These are phyloP conservation scores for Amaurobius ferox DNA, from an alignment of 2,888 invertebrate species.

Conservation along the genomic window DNA sequence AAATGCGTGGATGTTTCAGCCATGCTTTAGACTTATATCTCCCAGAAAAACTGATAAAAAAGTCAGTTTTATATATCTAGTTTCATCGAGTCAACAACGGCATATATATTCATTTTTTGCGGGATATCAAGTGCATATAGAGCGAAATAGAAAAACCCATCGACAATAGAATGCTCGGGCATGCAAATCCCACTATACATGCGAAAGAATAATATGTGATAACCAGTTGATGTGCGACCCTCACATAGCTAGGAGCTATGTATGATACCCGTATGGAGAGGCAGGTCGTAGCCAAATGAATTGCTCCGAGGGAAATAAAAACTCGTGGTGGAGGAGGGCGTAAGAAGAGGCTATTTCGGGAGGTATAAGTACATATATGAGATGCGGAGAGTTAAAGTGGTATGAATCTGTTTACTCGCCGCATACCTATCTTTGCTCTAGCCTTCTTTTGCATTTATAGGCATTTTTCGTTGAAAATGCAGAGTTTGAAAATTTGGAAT, in stretches of 20 bases:
- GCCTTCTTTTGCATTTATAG: conserved; percentile 6
- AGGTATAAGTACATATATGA: conserved; percentile 16
- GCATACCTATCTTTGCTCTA: neutral
- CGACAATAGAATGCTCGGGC: conserved; percentile 33
- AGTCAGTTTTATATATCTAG: conserved; percentile 14
- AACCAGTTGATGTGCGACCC: conserved; percentile 61
- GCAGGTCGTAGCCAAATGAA: conserved; percentile 49
- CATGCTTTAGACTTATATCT: conserved; percentile 10
- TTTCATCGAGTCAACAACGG: conserved; percentile 57
- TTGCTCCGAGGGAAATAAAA: conserved; percentile 43
- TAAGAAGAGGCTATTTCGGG: conserved; percentile 6
- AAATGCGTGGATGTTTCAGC: conserved; percentile 12
- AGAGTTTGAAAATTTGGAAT: too few species aligned
- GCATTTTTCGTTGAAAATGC: too few species aligned
- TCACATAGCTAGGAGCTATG: conserved; percentile 27
- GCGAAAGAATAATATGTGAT: conserved; percentile 66
- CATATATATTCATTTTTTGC: conserved; percentile 24
- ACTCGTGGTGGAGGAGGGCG: conserved; percentile 8
- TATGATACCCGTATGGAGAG: neutral
- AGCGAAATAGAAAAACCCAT: conserved; percentile 20
- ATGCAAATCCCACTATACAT: conserved; percentile 62
- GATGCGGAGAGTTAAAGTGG: conserved; percentile 39
- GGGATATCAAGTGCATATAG: conserved; percentile 48
- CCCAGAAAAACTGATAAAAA: neutral
- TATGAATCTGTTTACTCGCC: conserved; percentile 15